Evolutionary conservation across 2,888 invertebrate genomes (phyloP), one percentile per base, ranked within the genome.

Genomic region (Chymomyza procnemis): DNA sequence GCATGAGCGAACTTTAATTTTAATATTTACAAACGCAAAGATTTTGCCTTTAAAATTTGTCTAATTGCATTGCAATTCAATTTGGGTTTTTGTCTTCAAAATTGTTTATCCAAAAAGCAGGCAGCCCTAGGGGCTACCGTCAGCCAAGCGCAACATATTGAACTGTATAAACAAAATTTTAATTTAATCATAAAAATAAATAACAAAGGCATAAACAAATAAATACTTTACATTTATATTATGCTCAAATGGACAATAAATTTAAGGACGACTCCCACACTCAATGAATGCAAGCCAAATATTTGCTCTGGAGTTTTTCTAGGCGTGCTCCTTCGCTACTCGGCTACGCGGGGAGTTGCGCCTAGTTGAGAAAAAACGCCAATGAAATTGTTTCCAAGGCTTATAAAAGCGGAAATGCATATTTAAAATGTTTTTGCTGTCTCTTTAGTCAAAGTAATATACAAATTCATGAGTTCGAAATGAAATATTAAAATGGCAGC

Each of bases 381-480:
- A 41, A 41, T 41, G 34, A 41, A 41, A 41, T 41, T 41, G 34
- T 41, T 65, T 48, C 14, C 14, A 50, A n/a, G 41, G 55, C 61
- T 54, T 73, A 67, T 65, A 64, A 81, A 71, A 72, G 71, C 71
- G 62, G 66, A 70, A 85, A 73, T 77, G 72, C 75, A 80, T 80
- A 85, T 81, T 83, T 77, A 71, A 75, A 75, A 71, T 72, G 52
- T 74, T 74, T 71, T 69, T 65, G 34, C 34, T 67, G 30, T 64
- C 74, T 54, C 52, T 61, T 64, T 67, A 69, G 54, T 46, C 22
- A 56, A 16, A 22, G 65, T 71, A 70, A 41, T 41, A 82, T 81
- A 77, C 79, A 80, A 83, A 83, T 85, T 83, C 86, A 83, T 83
- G 84, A 81, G 78, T 67, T 64, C 52, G 61, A 73, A 76, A 82